These are phyloP conservation scores for Steinernema carpocapsae DNA, from an alignment of 2,888 invertebrate species.

Conservation along the genomic window DNA sequence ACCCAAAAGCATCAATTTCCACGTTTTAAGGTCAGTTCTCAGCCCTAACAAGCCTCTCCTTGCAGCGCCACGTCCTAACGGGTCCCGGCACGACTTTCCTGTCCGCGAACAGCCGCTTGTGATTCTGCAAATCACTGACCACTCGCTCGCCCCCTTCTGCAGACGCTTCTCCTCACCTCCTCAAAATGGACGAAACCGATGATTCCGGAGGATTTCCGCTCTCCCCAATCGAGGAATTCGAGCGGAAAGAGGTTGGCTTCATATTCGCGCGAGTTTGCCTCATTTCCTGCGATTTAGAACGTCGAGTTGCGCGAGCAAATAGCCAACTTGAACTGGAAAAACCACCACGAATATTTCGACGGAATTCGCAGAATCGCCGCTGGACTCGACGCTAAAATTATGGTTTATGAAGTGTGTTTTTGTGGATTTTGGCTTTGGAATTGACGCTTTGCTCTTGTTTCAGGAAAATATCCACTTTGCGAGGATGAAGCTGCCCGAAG, in stretches of 20 bases:
- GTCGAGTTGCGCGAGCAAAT: conserved; percentile 38
- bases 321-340: conserved; percentile 42
- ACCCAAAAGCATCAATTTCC: too few species aligned
- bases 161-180: too few species aligned
- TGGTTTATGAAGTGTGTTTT: conserved; percentile 42
- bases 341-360: conserved; percentile 44
- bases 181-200: neutral
- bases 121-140: too few species aligned
- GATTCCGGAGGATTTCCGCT: neutral
- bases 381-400: conserved; percentile 43
- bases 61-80: too few species aligned
- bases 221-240: conserved; percentile 1
- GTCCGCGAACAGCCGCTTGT: too few species aligned
- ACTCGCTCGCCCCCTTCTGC: too few species aligned
- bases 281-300: conserved; percentile 20
- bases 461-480: conserved; percentile 7
- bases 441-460: neutral
- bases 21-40: too few species aligned
- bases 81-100: too few species aligned
- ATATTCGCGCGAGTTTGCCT: neutral
- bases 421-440: neutral
- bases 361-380: conserved; percentile 42
- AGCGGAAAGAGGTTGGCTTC: neutral
- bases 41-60: too few species aligned
- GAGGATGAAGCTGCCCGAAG: neutral